Evolutionary conservation across 2,888 invertebrate genomes (phyloP).

Genomic region (Trissolcus japonicus): DNA sequence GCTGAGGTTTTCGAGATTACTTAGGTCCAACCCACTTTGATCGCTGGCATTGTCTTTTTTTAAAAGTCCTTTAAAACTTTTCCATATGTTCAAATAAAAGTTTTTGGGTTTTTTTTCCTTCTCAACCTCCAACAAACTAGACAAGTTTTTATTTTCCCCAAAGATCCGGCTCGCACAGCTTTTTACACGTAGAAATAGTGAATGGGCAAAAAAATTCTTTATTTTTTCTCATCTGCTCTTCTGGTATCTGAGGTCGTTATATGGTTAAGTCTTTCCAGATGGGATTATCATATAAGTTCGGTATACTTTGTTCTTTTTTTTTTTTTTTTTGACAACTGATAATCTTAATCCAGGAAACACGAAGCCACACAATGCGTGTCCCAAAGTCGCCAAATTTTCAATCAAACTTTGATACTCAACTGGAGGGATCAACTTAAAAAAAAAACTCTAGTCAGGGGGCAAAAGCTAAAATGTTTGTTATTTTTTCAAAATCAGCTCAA

Average conservation of each 20-base stretch:
- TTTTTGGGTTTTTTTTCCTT: slow-evolving; percentile 1
- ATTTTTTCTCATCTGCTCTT: slow-evolving; percentile 7
- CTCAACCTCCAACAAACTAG: slow-evolving; percentile 2
- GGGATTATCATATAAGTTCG: slow-evolving; percentile 52
- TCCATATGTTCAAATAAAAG: neutral
- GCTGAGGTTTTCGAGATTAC: no score
- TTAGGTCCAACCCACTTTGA: no score
- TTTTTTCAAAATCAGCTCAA: neutral
- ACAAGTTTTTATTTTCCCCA: slow-evolving; percentile 32
- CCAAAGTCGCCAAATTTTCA: slow-evolving; percentile 21
- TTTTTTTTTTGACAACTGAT: slow-evolving; percentile 20
- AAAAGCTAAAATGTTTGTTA: slow-evolving; percentile 37
- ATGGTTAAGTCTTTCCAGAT: slow-evolving; percentile 71
- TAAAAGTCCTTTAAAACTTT: slow-evolving; percentile 3
- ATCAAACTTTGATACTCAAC: slow-evolving; percentile 7
- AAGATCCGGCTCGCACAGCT: slow-evolving; percentile 62
- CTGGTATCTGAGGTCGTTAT: slow-evolving; percentile 17
- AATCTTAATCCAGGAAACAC: slow-evolving; percentile 29
- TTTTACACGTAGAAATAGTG: slow-evolving; percentile 58
- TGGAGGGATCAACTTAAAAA: neutral
- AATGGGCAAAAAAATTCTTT: slow-evolving; percentile 10
- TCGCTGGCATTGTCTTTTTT: neutral
- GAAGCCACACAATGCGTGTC: neutral
- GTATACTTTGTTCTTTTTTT: slow-evolving; percentile 20
- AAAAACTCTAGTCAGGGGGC: slow-evolving; percentile 10